phyloP scores from a whole-genome alignment of 2,888 invertebrate genomes.

The Lithosia quadra region DNA sequence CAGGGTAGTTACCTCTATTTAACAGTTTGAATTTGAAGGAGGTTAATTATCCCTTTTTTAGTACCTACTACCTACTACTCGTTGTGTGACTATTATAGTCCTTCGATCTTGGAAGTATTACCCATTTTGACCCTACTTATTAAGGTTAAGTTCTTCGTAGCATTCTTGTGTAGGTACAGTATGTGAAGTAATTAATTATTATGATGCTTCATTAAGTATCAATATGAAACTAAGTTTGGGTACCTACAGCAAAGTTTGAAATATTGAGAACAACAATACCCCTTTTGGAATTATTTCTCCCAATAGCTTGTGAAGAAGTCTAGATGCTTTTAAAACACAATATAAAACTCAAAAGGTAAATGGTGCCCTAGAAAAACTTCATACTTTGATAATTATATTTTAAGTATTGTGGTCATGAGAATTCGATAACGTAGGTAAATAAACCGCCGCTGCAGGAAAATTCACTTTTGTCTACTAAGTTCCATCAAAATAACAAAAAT shows the following conservation, averaged over 20 bases:
- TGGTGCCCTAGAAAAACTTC: too few species aligned
- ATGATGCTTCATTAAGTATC: not conserved
- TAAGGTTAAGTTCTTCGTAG: not conserved
- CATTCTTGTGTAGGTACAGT: not conserved
- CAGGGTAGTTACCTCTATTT: conserved; percentile 11
- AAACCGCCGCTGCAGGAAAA: too few species aligned
- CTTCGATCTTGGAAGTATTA: too few species aligned
- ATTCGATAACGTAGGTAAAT: too few species aligned
- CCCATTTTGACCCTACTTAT: not conserved
- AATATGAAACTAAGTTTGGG: not conserved
- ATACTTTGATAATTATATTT: too few species aligned
- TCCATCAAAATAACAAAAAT: not conserved
- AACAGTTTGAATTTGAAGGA: not conserved
- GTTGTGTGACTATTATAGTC: not conserved
- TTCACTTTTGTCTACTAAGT: not conserved
- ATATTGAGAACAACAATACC: not conserved
- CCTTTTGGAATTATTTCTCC: not conserved
- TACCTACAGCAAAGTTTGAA: not conserved
- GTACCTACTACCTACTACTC: not conserved
- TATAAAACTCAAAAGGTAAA: not conserved
- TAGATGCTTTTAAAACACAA: not conserved
- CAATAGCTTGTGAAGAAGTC: not conserved
- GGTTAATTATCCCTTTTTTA: not conserved
- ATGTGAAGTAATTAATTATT: not conserved
- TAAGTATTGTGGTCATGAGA: not conserved